These are phyloP conservation scores for Lepilemur septentrionalis DNA, from an alignment of 2,797 vertebrate genomes.

Conservation along the genomic window DNA sequence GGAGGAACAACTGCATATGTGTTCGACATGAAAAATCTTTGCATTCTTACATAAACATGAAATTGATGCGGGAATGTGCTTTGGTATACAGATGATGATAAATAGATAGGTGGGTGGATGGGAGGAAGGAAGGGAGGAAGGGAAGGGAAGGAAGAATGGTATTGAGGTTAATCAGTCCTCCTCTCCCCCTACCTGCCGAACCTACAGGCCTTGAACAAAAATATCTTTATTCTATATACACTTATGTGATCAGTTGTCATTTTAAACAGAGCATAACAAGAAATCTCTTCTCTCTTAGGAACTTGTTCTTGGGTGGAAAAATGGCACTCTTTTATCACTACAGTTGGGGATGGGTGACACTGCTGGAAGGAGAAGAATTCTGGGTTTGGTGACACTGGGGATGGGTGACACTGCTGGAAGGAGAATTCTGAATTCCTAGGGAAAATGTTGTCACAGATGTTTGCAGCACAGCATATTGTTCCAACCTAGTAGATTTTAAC, in stretches of 20 bases:
- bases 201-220: not conserved
- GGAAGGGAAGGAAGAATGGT: not conserved
- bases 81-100: not conserved
- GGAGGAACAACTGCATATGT: not conserved
- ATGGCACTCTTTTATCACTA: constrained; percentile 2
- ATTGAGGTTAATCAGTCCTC: not conserved
- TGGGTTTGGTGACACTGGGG: not conserved
- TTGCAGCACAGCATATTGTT: not conserved
- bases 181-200: not conserved
- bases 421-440: not conserved
- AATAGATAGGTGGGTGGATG: not conserved
- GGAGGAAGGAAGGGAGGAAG: not conserved
- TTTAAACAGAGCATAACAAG: not conserved
- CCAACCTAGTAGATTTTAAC: not conserved
- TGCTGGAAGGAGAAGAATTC: not conserved
- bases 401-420: not conserved
- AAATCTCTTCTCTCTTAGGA: not conserved
- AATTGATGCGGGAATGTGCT: not conserved
- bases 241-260: constrained; percentile 19
- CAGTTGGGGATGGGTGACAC: not conserved
- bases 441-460: constrained; percentile 7
- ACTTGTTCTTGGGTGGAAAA: constrained; percentile 25
- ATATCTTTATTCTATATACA: not conserved
- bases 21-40: constrained; percentile 11
- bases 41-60: not conserved